phyloP scores from a whole-genome alignment of 1,140 invertebrate species.

The Drosophila triauraria region DNA sequence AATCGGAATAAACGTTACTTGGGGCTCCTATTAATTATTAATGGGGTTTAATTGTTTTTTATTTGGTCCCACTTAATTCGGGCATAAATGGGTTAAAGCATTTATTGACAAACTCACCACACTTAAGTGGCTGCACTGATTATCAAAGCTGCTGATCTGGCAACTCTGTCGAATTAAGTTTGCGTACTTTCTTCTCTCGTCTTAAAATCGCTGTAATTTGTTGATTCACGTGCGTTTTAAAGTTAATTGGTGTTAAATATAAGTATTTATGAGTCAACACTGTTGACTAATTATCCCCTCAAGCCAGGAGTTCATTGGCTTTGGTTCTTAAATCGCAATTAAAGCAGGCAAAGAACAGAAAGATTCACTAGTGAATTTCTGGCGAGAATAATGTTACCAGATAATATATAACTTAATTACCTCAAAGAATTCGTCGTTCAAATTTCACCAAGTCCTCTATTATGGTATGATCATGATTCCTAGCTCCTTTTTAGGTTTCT shows the following conservation, averaged over 20 bases:
- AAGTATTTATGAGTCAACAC: not conserved
- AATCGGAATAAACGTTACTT: too few species aligned
- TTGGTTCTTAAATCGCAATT: too few species aligned
- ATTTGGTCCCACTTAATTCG: too few species aligned
- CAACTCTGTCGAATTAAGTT: not conserved
- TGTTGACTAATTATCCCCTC: not conserved
- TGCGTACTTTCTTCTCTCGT: not conserved
- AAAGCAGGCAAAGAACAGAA: too few species aligned
- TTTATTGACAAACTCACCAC: not conserved
- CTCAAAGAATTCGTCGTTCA: not conserved
- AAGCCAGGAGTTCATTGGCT: slow-evolving; percentile 1
- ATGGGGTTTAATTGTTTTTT: too few species aligned
- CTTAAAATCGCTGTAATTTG: not conserved
- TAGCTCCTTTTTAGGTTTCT: not conserved
- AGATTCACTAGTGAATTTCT: too few species aligned
- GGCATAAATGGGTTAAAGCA: too few species aligned
- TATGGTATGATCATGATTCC: not conserved
- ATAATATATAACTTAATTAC: too few species aligned
- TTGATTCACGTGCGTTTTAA: not conserved
- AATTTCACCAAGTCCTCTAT: not conserved
- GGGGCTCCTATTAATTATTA: too few species aligned
- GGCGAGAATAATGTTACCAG: too few species aligned
- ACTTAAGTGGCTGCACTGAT: not conserved
- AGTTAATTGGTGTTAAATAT: not conserved
- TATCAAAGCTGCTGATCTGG: not conserved